phyloP scores from a whole-genome alignment of 2,888 invertebrate species.

The Lycia hirtaria region DNA sequence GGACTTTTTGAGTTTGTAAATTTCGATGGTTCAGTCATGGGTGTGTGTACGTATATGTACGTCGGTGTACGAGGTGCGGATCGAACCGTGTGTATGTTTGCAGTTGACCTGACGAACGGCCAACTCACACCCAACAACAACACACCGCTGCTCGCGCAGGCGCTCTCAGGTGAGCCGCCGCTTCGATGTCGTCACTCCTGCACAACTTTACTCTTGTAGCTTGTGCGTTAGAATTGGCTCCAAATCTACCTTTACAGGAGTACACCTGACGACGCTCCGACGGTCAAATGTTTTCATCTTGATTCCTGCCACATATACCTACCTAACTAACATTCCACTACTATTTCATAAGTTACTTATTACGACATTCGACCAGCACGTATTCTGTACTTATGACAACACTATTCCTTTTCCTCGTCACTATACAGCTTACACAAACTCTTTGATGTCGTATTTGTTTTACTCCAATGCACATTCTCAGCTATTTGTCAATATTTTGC shows the following conservation, averaged over 20 bases:
- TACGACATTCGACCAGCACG: constrained; percentile 17
- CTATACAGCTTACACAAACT: constrained; percentile 27
- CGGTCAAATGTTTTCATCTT: neutral
- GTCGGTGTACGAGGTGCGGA: constrained; percentile 77
- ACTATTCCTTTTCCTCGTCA: constrained; percentile 15
- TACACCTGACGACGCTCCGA: neutral
- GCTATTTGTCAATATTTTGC: constrained; percentile 26
- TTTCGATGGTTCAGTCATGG: constrained; percentile 82
- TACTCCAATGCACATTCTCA: constrained; percentile 22
- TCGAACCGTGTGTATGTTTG: constrained; percentile 89
- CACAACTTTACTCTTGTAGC: constrained; percentile 37
- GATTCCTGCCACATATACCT: constrained; percentile 8
- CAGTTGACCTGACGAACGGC: constrained; percentile 98
- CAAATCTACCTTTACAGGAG: constrained; percentile 5
- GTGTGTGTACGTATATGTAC: constrained; percentile 63
- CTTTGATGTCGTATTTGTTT: constrained; percentile 33
- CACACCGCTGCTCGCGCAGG: constrained; percentile 97
- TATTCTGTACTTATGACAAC: constrained; percentile 14
- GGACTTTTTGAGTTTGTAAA: constrained; percentile 54
- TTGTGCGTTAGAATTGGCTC: constrained; percentile 23
- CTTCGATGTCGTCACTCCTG: constrained; percentile 50
- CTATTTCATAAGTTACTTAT: constrained; percentile 12
- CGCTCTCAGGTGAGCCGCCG: constrained; percentile 94
- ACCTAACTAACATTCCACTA: constrained; percentile 21
- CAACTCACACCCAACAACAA: constrained; percentile 98